Conservation (phyloP, 2,797 vertebrate species). For the Falco cherrug region DNA sequence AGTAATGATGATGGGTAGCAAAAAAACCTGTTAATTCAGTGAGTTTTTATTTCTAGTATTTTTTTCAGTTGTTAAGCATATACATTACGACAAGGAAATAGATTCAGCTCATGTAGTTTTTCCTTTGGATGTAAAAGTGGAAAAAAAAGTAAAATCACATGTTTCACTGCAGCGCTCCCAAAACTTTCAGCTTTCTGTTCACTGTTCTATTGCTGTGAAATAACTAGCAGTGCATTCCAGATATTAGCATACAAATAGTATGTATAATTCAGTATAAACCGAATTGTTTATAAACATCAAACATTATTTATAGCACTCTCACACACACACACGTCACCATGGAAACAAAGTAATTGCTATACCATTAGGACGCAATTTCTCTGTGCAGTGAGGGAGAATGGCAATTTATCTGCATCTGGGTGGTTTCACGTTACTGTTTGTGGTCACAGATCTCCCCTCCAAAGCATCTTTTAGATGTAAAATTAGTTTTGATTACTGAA, state of each 20-base stretch:
- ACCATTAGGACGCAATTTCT: conserved; percentile 14
- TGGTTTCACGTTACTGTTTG: background rate
- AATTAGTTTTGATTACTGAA: conserved; percentile 8
- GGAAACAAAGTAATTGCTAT: conserved; percentile 48
- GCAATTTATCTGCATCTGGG: conserved; percentile 36
- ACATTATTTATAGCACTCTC: background rate
- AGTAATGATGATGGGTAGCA: background rate
- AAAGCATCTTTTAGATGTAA: background rate
- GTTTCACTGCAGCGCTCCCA: background rate
- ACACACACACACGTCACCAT: background rate
- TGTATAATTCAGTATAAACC: background rate
- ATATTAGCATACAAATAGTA: conserved; percentile 16
- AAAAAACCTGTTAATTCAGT: background rate
- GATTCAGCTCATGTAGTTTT: background rate
- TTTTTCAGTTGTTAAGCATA: background rate
- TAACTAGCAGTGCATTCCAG: background rate
- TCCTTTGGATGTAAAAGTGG: background rate
- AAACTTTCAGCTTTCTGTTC: background rate
- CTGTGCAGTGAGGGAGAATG: background rate
- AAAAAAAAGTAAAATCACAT: background rate
- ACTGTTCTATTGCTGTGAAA: background rate
- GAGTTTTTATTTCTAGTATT: background rate
- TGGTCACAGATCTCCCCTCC: background rate
- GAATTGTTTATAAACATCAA: conserved; percentile 51
- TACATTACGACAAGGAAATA: background rate